Evolutionary conservation across 2,888 invertebrate genomes (phyloP), one percentile per base, ranked within the genome.

Genomic region (Agapostemon virescens): DNA sequence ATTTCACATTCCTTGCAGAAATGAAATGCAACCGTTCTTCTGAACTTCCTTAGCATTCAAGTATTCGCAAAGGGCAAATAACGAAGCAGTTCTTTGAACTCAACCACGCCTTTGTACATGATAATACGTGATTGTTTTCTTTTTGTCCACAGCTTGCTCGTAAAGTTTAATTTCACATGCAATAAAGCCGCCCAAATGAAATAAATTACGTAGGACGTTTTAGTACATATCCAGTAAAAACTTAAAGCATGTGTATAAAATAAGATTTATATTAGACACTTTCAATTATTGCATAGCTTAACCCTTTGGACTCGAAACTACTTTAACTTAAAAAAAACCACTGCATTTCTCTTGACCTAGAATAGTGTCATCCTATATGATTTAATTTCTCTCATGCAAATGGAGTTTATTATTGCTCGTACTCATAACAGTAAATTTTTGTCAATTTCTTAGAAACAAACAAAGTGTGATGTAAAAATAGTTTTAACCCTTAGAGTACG

Each of bases 111-210:
- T 61, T 30, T 30, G 61, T 33, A 61, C 61, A 33, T 11, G 20
- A 33, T 61, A 61, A 61, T 33, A 61, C 30, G 4, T 30, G 33
- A 61, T 61, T 55, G 55, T 55, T 55, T 55, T 23, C 52, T 23
- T 23, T 23, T 11, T 26, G 13, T 55, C 33, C 20, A 20, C 33
- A 20, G 30, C 4, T 61, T 20, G 61, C 20, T 61, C 20, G 61
- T 61, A 61, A 33, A 61, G 30, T 61, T 61, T 33, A 17, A 33
- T 61, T 61, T 33, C 20, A 30, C 20, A 11, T 20, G 33, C 20
- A 20, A 33, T 33, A 30, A 20, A 33, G 20, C 61, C 61, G 33
- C 17, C 17, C 33, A 9, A 61, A 17, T 20, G 20, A 33, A 61
- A 55, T 26, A 17, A 55, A 55, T 55, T 26, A 55, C 55, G 17